These are phyloP conservation scores for Chironex yamaguchii DNA, from an alignment of 30 jellyfish, hydroid and myxozoan species.

Conservation along the genomic window DNA sequence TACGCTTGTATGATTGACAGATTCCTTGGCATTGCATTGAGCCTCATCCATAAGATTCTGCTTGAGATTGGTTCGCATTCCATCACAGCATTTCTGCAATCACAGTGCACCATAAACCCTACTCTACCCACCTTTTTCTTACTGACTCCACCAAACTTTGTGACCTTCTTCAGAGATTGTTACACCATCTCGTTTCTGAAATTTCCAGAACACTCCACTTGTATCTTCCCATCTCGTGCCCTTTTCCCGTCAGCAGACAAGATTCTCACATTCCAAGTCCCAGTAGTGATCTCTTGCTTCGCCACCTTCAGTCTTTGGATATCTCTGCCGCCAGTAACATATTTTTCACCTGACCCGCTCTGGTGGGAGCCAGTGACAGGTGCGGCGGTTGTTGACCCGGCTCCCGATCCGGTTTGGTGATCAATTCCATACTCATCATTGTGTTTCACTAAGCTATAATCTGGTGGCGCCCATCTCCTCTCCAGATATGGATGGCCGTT, in stretches of 20 bases:
- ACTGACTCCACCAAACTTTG: conserved; percentile 53
- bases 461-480: conserved; percentile 65
- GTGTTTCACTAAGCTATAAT: conserved; percentile 47
- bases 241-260: conserved; percentile 38
- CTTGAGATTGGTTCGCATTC: conserved; percentile 54
- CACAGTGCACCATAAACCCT: conserved; percentile 29
- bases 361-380: conserved; percentile 43
- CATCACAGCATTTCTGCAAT: conserved; percentile 14
- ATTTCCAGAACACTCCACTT: conserved; percentile 46
- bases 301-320: conserved; percentile 23
- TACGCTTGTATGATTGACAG: conserved; percentile 46
- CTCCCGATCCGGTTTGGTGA: conserved; percentile 54
- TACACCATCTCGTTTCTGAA: conserved; percentile 60
- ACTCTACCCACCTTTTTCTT: conserved; percentile 22
- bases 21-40: conserved; percentile 15
- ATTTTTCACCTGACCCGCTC: conserved; percentile 43
- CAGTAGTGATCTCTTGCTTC: conserved; percentile 52
- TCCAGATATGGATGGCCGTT: conserved; percentile 62
- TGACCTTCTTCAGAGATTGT: conserved; percentile 51
- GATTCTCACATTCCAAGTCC: conserved; percentile 71
- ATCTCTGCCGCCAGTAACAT: conserved; percentile 47
- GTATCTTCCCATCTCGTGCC: conserved; percentile 35
- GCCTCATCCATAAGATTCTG: conserved; percentile 54
- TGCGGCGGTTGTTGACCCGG: conserved; percentile 65
- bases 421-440: conserved; percentile 20